phyloP scores from a whole-genome alignment of 2,888 invertebrate species.

The Drosophila aldrichi region DNA sequence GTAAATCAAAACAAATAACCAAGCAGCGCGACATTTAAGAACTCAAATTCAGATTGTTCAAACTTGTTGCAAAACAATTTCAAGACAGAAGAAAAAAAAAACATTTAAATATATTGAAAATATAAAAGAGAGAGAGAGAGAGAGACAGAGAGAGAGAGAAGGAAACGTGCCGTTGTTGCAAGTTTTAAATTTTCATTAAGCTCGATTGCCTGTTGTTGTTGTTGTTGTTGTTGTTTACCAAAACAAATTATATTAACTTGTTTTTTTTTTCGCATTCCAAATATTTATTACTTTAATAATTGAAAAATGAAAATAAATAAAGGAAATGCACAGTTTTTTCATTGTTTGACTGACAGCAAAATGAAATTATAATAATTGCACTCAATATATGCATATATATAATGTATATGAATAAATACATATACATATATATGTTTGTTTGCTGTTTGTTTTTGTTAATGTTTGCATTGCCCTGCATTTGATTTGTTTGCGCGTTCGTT shows the following conservation, averaged over 20 bases:
- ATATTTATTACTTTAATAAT: conserved; percentile 30
- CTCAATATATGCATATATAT: conserved; percentile 27
- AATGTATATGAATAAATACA: conserved; percentile 20
- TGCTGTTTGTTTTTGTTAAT: conserved; percentile 44
- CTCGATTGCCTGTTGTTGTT: conserved; percentile 1
- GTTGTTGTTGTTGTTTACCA: neutral
- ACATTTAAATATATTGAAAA: conserved; percentile 11
- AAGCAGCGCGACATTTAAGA: conserved; percentile 56
- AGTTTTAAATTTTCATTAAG: conserved; percentile 19
- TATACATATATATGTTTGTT: conserved; percentile 3
- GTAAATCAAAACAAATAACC: conserved; percentile 77
- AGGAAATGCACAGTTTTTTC: conserved; percentile 54
- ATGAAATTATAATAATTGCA: conserved; percentile 74
- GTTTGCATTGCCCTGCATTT: conserved; percentile 56
- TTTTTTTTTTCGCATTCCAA: conserved; percentile 27
- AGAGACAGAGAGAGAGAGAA: neutral
- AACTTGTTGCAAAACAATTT: conserved; percentile 4
- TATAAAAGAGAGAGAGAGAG: no score
- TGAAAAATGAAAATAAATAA: conserved; percentile 32
- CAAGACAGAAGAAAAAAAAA: neutral
- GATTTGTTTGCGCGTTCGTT: conserved; percentile 63
- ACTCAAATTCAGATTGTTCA: conserved; percentile 25
- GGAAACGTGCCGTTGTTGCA: conserved; percentile 27
- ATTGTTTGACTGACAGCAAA: conserved; percentile 51
- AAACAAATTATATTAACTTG: conserved; percentile 34